Conservation (phyloP, 2,888 invertebrate species). For the Sarcophaga rosellei region DNA sequence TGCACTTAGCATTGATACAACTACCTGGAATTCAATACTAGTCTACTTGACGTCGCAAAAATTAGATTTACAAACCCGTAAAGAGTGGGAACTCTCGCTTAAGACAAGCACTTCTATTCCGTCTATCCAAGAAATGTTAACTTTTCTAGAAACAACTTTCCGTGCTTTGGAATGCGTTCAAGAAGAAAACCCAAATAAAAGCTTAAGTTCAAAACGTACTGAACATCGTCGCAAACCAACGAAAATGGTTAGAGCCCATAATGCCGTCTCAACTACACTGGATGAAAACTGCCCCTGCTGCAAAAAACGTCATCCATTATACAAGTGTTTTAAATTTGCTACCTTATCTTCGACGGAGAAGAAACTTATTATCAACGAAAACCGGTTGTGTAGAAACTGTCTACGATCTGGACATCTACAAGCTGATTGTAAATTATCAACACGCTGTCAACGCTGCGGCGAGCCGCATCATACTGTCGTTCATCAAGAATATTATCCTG, state of each 20-base stretch:
- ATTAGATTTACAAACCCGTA: neutral
- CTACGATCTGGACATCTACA: no score
- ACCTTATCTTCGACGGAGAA: conserved; percentile 35
- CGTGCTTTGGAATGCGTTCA: no score
- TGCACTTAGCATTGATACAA: neutral
- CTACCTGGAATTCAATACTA: conserved; percentile 24
- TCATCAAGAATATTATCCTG: conserved; percentile 33
- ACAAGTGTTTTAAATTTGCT: conserved; percentile 57
- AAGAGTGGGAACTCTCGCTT: conserved; percentile 20
- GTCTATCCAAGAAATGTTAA: conserved; percentile 33
- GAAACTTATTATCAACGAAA: conserved; percentile 29
- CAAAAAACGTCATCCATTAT: conserved; percentile 46
- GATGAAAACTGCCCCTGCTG: conserved; percentile 49
- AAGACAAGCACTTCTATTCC: conserved; percentile 33
- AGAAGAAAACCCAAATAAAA: conserved; percentile 30
- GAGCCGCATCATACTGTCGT: no score
- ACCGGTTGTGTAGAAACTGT: conserved; percentile 37
- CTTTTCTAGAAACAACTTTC: conserved; percentile 50
- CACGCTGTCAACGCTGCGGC: no score
- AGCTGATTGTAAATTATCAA: no score
- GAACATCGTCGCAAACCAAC: conserved; percentile 30
- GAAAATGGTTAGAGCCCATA: conserved; percentile 25
- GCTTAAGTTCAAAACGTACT: neutral
- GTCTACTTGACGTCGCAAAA: conserved; percentile 18
- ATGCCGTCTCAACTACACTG: conserved; percentile 19